Conservation (phyloP, 53 echinoderm and acorn worm species). For the Pentamera pediparva region DNA sequence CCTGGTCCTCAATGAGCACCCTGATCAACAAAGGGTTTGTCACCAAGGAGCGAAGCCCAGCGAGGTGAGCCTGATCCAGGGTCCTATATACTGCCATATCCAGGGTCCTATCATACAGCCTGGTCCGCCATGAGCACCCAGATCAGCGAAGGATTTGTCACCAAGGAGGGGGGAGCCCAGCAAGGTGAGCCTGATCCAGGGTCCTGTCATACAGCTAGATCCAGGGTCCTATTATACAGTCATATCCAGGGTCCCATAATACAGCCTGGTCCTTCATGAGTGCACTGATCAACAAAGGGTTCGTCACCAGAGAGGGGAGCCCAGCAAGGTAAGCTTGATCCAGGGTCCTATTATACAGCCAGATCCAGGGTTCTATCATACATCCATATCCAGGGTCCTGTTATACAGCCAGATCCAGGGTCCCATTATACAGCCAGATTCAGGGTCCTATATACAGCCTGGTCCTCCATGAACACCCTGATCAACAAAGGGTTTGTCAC, state of each 20-base stretch:
- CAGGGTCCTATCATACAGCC: slow-evolving; percentile 85
- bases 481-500: slow-evolving; percentile 62
- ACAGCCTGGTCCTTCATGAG: no score
- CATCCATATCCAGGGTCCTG: no score
- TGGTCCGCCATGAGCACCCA: slow-evolving; percentile 98
- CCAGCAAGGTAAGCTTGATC: no score
- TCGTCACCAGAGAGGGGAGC: no score
- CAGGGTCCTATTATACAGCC: no score
- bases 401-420: no score
- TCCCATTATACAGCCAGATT: no score
- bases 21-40: slow-evolving; percentile 72
- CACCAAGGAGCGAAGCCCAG: slow-evolving; percentile 70
- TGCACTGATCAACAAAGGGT: no score
- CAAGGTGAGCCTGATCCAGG: slow-evolving; percentile 80
- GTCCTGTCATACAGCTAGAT: no score
- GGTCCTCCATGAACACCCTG: slow-evolving; percentile 91
- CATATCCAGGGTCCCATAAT: slow-evolving; percentile 77
- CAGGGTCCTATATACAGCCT: slow-evolving; percentile 79
- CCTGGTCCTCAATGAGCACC: slow-evolving; percentile 97
- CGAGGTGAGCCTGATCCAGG: slow-evolving; percentile 80
- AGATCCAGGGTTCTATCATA: no score
- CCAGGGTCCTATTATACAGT: no score
- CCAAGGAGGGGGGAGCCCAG: slow-evolving; percentile 77
- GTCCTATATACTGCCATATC: no score
- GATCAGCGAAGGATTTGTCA: slow-evolving; percentile 60